These are phyloP conservation scores for Archilochus colubris DNA, from an alignment of 2,113 vertebrate genomes.

Conservation along the genomic window DNA sequence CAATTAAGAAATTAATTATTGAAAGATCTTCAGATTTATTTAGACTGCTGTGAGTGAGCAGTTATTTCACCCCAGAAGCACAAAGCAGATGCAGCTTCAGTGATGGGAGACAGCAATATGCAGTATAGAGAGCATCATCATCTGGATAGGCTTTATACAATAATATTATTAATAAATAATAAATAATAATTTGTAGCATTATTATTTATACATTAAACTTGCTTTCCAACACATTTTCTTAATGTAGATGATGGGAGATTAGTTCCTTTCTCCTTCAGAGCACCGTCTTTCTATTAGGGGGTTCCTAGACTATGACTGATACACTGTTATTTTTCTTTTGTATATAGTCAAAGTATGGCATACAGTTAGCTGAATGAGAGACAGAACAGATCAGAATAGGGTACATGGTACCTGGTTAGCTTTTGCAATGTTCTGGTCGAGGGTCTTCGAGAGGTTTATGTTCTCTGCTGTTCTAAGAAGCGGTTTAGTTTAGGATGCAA, in stretches of 20 bases:
- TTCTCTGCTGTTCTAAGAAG: neutral
- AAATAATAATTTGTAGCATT: no score
- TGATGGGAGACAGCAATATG: neutral
- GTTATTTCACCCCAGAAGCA: neutral
- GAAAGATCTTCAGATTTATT: neutral
- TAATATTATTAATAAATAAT: neutral
- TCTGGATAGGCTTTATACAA: neutral
- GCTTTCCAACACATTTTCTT: neutral
- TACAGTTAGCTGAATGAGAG: neutral
- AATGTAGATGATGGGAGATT: neutral
- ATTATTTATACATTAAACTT: neutral
- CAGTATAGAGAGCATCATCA: neutral
- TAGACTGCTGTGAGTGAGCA: neutral
- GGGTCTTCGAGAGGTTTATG: accelerated
- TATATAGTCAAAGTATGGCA: neutral
- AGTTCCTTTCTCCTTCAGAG: neutral
- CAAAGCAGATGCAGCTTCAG: neutral
- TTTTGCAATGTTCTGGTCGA: neutral
- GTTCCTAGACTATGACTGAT: neutral
- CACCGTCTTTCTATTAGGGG: accelerated
- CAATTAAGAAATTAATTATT: neutral
- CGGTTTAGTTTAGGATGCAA: no score
- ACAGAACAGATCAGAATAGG: neutral
- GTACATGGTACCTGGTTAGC: neutral
- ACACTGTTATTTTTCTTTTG: neutral